Evolutionary conservation across 2,113 vertebrate genomes (phyloP), one percentile per base, ranked within the genome.

Genomic region (Lota lota): DNA sequence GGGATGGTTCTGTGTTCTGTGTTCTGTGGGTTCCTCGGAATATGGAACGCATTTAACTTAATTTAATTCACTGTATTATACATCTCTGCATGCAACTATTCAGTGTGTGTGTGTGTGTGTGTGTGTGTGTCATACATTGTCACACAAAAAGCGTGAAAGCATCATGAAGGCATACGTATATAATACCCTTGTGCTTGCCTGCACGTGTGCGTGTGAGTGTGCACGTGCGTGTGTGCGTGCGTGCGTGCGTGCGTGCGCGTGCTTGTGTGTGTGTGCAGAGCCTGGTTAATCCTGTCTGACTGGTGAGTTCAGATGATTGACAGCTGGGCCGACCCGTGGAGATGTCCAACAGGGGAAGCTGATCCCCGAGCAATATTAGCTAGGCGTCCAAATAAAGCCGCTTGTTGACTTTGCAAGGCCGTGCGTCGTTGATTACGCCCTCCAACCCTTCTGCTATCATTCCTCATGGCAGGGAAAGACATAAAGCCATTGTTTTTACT

Each of bases 331-430:
- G 28, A 51, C 20, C 36, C 36, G 19, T 65, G 20, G 63, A 65
- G 47, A 2, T 12, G 19, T 15, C 14, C 0, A 15, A 4, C 14
- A 60, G 5, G 28, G 47, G 64, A 22, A n/a, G 57, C n/a, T 64
- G 72, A 73, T 79, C 71, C 80, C 68, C 63, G 59, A 74, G 76
- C 74, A 72, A 75, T 77, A 67, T 67, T 63, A 66, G 69, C 47
- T 36, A 61, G 63, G 63, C 76, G 64, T 18, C 53, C 67, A 68
- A 69, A 69, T 72, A 67, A 79, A 77, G 71, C 77, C 36, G 47
- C 66, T 54, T 66, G 72, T 72, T 76, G 75, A 76, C 70, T 83
- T 78, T 78, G 73, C 16, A 62, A 68, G 67, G 61, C 69, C 11
- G 17, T 63, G 61, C 69, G 69, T 53, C 57, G 67, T 63, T 83